A percentile compares a stretch with the other conserved stretches of the same genome.
phyloP scores from a whole-genome alignment of 2,113 vertebrate species.

The Chloropsis hardwickii region DNA sequence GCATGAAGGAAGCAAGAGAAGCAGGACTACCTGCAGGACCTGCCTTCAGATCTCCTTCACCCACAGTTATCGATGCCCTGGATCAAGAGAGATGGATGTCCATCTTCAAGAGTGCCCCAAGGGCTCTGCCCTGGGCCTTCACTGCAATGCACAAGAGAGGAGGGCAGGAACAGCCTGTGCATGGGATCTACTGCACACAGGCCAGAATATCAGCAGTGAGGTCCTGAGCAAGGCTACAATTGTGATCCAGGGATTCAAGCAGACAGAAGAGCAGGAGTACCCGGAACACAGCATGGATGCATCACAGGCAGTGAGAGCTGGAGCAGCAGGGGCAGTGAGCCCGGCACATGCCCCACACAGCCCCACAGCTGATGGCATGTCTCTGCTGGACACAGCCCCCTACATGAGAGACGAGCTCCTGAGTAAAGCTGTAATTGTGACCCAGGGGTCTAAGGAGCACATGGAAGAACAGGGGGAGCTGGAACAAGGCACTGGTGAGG shows the following conservation, averaged over 20 bases:
- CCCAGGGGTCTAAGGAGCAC: background rate
- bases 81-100: background rate
- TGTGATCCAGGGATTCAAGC: background rate
- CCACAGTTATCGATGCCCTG: background rate
- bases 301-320: background rate
- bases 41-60: background rate
- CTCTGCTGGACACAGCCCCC: background rate
- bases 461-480: background rate
- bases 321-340: background rate
- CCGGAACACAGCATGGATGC: background rate
- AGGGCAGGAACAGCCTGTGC: background rate
- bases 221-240: background rate
- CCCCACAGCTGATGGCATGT: background rate
- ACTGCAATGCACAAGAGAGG: background rate
- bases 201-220: background rate
- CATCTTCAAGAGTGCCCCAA: background rate
- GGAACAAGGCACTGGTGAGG: background rate
- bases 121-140: background rate
- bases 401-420: too few relatives aligned
- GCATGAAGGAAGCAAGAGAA: background rate
- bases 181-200: rapidly evolving
- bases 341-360: rapidly evolving
- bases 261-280: background rate
- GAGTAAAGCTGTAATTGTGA: background rate
- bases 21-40: background rate